Conservation (phyloP, 2,113 vertebrate genomes). For the Oreamnos americanus region DNA sequence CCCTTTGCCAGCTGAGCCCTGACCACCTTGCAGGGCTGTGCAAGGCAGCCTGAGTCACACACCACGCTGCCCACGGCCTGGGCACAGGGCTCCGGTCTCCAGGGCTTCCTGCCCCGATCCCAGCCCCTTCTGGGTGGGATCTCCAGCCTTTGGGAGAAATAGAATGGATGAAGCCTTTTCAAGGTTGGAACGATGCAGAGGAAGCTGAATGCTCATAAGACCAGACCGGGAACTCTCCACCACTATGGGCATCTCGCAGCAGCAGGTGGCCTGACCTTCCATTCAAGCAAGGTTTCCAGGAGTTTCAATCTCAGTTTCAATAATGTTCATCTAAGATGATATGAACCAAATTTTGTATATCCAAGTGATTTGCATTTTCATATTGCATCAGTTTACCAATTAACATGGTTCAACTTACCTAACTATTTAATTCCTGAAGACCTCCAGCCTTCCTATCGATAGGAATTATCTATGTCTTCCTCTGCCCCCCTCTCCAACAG, state of each 20-base stretch:
- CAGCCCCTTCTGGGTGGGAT: background rate
- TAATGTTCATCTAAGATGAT: background rate
- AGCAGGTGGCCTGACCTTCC: background rate
- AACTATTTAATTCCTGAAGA: background rate
- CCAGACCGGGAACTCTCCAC: background rate
- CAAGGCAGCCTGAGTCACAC: too few relatives aligned
- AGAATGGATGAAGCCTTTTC: background rate
- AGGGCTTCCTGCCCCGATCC: background rate
- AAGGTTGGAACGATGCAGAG: background rate
- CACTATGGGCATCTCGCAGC: background rate
- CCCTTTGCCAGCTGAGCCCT: too few relatives aligned
- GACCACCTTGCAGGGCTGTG: background rate
- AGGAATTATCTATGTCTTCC: conserved; percentile 37
- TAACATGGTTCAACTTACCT: background rate
- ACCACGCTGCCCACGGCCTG: background rate
- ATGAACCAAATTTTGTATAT: background rate
- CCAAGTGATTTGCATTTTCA: conserved; percentile 30
- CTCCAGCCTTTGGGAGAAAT: background rate
- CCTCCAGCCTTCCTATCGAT: background rate
- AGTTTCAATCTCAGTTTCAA: background rate
- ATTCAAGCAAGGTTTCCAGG: background rate
- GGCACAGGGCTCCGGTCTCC: background rate
- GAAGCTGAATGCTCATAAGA: background rate
- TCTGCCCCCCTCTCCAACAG: background rate
- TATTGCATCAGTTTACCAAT: conserved; percentile 29